Evolutionary conservation across 2,888 invertebrate species (phyloP), one percentile per base, ranked within the genome.

Genomic region (Brenthis ino): DNA sequence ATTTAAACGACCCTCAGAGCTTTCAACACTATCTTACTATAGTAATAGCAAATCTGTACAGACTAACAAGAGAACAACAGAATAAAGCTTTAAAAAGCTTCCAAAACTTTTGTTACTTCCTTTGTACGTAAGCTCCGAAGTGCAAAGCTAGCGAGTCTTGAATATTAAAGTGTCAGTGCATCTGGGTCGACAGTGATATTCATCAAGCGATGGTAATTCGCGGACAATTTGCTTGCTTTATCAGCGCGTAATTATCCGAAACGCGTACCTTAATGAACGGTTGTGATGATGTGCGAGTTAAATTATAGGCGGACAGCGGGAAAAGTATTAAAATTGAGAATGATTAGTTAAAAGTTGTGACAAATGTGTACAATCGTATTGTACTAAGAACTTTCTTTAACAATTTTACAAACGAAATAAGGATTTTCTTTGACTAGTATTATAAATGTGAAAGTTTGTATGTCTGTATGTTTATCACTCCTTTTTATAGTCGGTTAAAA

Each of bases 191-290:
- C 78, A 80, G 81, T 84, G 88, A 88, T 90, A 87, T 86, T 82
- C 87, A 88, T 90, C 88, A 87, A 77, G 78, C 75, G 80, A 78
- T 84, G 86, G 88, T 87, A 89, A 90, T 90, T 88, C 87, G 85
- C 81, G 83, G 85, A 89, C 89, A 90, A 91, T 91, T 91, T 89
- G 89, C 89, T 89, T 86, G 87, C 85, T 87, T 89, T 91, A 92
- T 91, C 91, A 89, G 87, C 85, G 83, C 86, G 85, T 89, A 91
- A 91, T 92, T 92, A 91, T 90, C 84, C 89, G 86, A 88, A 87
- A 88, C 85, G 83, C 84, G 85, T 80, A 81, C 82, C 79, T 85
- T 91, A 90, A 92, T 91, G 88, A 88, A 88, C 85, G 88, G 89
- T 87, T 89, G 85, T 81, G 79, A 64, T 69, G 81, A 77, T 77